Evolutionary conservation across 2,113 vertebrate species (phyloP), one percentile per base, ranked within the genome.

Genomic region (Geococcyx californianus): DNA sequence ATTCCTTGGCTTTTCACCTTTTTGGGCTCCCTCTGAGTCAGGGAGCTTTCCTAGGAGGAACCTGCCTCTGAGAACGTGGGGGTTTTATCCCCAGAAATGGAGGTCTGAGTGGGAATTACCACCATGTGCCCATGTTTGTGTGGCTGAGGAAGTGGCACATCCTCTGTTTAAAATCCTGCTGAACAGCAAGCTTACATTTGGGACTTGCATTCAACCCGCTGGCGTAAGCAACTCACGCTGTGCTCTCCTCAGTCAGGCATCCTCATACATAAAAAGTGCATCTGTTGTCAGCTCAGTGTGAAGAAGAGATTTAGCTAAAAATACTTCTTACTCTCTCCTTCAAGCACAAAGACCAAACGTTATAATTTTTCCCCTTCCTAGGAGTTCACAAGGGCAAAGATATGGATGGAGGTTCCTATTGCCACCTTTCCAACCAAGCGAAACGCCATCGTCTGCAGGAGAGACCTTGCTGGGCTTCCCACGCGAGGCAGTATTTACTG

Each of bases 111-210:
- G 42, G 42, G 47, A 75, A 87, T 69, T n/a, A 63, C 42, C 69
- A 56, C 31, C 20, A 51, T 1, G 3, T 49, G 55, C 19, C 34
- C 19, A 8, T 7, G 16, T 20, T 56, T 0, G 0, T 49, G 49
- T 28, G 23, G 64, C 64, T 45, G 44, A 58, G 38, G n/a, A 59
- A 83, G 45, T 8, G 8, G 38, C 29, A 47, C 64, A 59, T 70
- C 15, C 64, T 64, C 51, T 31, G 20, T 77, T 34, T 77, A 33
- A 47, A 40, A 17, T 11, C 52, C 58, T 40, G 36, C 70, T 26
- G 49, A 75, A 7, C 16, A 69, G 34, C 77, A 34, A 52, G 63
- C 24, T 76, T 21, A 38, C 36, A 8, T 51, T 56, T 31, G 38
- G 51, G 64, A 19, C 51, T 92, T 25, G 29, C 2, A 0, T 34